These are phyloP conservation scores for Brachymystax lenok DNA, from an alignment of 2,797 vertebrate genomes.

Conservation along the genomic window DNA sequence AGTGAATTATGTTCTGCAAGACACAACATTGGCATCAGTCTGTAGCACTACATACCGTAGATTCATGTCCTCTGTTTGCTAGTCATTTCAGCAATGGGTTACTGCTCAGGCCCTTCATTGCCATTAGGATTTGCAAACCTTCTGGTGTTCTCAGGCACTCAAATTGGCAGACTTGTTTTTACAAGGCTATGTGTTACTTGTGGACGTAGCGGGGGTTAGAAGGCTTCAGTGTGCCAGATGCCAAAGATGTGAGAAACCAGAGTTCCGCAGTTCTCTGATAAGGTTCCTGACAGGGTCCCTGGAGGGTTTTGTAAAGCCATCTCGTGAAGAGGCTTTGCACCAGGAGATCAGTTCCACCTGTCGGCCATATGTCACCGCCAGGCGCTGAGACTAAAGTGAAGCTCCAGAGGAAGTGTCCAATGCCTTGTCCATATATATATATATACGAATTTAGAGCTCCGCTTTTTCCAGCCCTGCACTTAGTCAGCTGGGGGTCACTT, in stretches of 20 bases:
- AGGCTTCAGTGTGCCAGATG: not conserved
- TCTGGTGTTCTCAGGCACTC: conserved; percentile 8
- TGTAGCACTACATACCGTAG: too few relatives aligned
- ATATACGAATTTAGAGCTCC: too few relatives aligned
- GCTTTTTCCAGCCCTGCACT: conserved; percentile 14
- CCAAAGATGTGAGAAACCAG: too few relatives aligned
- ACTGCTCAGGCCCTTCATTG: conserved; percentile 4
- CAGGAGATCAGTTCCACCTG: conserved; percentile 7
- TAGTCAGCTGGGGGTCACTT: conserved; percentile 12
- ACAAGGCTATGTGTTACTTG: not conserved
- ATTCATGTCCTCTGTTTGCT: too few relatives aligned
- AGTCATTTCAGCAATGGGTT: not conserved
- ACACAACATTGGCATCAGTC: not conserved
- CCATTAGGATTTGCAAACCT: not conserved
- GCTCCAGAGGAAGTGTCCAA: not conserved
- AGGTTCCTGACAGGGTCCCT: not conserved
- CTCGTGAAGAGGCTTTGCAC: conserved; percentile 1
- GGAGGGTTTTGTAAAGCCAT: not conserved
- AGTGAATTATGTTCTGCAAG: not conserved
- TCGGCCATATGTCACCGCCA: conserved; percentile 5
- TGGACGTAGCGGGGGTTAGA: not conserved
- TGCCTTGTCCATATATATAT: too few relatives aligned
- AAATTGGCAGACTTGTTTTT: not conserved
- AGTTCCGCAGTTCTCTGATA: not conserved
- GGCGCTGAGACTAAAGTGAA: not conserved